Evolutionary conservation across 2,888 invertebrate genomes (phyloP).

Genomic region (Pemphredon lugubris): DNA sequence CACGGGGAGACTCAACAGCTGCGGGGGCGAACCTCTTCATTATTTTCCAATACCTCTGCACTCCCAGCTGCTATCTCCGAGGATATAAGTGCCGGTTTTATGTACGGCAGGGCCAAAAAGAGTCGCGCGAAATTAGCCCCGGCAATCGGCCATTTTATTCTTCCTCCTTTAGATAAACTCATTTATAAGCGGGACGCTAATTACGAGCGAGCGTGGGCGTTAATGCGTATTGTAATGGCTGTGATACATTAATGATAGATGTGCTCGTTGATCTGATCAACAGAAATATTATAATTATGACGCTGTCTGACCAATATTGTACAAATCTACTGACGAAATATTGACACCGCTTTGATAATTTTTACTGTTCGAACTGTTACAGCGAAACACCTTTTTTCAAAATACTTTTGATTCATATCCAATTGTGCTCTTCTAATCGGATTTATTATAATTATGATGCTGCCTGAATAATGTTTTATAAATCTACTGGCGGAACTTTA

Average conservation of each 20-base stretch:
- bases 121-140: slow-evolving; percentile 36
- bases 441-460: too few relatives aligned
- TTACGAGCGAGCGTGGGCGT: background rate
- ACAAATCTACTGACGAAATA: background rate
- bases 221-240: too few relatives aligned
- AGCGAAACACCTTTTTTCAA: too few relatives aligned
- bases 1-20: slow-evolving; percentile 61
- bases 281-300: too few relatives aligned
- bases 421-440: too few relatives aligned
- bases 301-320: background rate
- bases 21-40: slow-evolving; percentile 68
- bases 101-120: slow-evolving; percentile 21
- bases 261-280: too few relatives aligned
- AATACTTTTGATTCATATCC: too few relatives aligned
- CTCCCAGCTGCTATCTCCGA: slow-evolving; percentile 53
- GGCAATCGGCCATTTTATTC: slow-evolving; percentile 29
- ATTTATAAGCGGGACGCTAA: background rate
- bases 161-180: background rate
- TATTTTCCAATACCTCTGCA: slow-evolving; percentile 67
- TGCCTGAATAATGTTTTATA: too few relatives aligned
- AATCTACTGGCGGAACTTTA: too few relatives aligned
- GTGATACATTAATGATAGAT: too few relatives aligned
- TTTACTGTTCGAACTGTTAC: background rate
- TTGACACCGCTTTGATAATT: background rate
- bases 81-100: slow-evolving; percentile 33